A percentile compares a stretch with the other conserved stretches of the same genome.
phyloP scores from a whole-genome alignment of 2,797 vertebrate species.

The Cossypha niveicapilla region DNA sequence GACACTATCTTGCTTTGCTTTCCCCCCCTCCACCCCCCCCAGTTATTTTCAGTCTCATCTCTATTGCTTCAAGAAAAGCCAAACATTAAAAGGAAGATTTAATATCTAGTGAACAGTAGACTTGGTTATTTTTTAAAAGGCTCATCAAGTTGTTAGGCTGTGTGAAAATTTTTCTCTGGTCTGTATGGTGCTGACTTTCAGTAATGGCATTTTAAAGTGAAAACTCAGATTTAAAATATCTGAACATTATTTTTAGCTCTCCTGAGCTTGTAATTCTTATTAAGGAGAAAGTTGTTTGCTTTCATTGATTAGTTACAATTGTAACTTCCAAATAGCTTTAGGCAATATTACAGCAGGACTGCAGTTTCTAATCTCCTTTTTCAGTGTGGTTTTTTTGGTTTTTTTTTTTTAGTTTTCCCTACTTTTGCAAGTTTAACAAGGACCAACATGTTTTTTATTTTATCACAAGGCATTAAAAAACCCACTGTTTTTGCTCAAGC shows the following conservation, averaged over 20 bases:
- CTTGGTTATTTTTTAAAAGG: not conserved
- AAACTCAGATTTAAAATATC: slow-evolving; percentile 26
- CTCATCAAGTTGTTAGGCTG: not conserved
- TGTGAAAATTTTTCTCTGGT: not conserved
- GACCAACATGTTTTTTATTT: not conserved
- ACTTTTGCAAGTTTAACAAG: not conserved
- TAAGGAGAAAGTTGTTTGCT: slow-evolving; percentile 3
- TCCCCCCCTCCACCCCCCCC: accelerated
- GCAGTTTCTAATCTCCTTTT: not conserved
- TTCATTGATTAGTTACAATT: slow-evolving; percentile 16
- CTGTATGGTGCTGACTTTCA: not conserved
- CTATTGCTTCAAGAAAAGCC: not conserved
- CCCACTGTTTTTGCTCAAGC: not conserved
- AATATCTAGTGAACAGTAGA: not conserved
- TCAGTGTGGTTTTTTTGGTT: accelerated
- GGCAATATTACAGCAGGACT: not conserved
- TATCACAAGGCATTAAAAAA: not conserved
- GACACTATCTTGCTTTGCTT: not conserved
- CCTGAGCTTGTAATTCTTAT: not conserved
- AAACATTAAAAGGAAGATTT: not conserved
- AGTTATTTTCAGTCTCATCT: not conserved
- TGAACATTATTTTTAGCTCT: slow-evolving; percentile 1
- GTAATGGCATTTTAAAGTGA: slow-evolving; percentile 5
- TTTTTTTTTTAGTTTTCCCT: not conserved
- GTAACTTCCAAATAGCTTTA: not conserved